These are phyloP conservation scores for Sula dactylatra DNA, from an alignment of 2,113 vertebrate genomes.

Conservation along the genomic window DNA sequence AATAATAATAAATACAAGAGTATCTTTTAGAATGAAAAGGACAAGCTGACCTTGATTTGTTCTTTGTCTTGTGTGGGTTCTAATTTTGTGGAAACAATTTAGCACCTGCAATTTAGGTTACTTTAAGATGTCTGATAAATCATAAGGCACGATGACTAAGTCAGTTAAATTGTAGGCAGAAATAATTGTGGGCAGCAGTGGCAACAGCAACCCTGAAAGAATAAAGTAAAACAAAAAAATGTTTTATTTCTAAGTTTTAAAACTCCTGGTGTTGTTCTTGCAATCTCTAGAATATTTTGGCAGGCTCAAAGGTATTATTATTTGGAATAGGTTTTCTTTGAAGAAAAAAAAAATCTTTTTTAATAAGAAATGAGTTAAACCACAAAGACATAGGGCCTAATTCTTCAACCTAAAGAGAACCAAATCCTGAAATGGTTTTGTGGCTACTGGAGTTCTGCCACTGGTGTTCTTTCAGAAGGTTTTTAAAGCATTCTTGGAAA, in stretches of 20 bases:
- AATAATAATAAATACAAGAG: neutral
- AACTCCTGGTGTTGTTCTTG: neutral
- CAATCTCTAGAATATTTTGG: neutral
- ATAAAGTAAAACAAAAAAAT: neutral
- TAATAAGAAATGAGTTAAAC: neutral
- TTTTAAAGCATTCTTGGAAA: neutral
- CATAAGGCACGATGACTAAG: neutral
- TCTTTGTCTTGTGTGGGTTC: neutral
- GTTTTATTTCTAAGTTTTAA: neutral
- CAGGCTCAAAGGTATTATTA: neutral
- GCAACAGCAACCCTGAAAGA: neutral
- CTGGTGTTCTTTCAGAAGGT: neutral
- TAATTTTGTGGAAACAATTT: neutral
- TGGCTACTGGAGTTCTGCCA: neutral
- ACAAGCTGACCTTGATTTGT: neutral
- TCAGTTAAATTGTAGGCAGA: neutral
- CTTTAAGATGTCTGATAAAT: neutral
- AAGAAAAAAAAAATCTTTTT: neutral
- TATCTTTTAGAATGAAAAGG: neutral
- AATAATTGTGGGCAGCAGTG: neutral
- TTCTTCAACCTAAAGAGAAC: neutral
- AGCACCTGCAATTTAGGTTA: neutral
- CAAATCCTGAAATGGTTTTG: neutral
- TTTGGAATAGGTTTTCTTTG: neutral
- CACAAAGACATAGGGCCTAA: neutral